These are phyloP conservation scores for Arnoldichthys spilopterus DNA, from an alignment of 2,797 vertebrate species.

Conservation along the genomic window DNA sequence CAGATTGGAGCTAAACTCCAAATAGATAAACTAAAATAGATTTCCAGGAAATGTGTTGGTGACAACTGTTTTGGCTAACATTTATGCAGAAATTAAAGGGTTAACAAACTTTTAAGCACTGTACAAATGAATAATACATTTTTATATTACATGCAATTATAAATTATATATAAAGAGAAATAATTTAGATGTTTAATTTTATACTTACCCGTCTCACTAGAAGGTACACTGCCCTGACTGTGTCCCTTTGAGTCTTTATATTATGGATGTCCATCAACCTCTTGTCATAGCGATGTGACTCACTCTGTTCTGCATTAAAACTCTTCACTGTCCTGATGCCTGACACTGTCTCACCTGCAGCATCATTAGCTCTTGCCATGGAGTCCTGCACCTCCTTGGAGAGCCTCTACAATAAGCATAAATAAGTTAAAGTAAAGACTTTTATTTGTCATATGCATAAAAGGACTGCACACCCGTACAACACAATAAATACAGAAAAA, in stretches of 20 bases:
- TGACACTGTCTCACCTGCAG: constrained; percentile 78
- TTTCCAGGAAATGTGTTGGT: too few species aligned
- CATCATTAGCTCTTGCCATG: constrained; percentile 74
- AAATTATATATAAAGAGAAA: too few species aligned
- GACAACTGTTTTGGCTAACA: too few species aligned
- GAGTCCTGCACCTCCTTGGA: constrained; percentile 77
- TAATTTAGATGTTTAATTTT: not conserved
- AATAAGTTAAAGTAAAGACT: not conserved
- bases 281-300: constrained; percentile 73
- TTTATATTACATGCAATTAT: too few species aligned
- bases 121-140: too few species aligned
- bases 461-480: too few species aligned
- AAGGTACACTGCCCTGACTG: constrained; percentile 65
- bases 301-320: constrained; percentile 76
- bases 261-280: constrained; percentile 70
- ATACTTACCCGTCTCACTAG: constrained; percentile 75
- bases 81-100: too few species aligned
- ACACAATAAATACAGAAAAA: too few species aligned
- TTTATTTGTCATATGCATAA: too few species aligned
- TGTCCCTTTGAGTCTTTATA: constrained; percentile 70
- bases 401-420: constrained; percentile 68
- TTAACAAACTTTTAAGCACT: too few species aligned
- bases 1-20: too few species aligned
- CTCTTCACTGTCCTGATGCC: constrained; percentile 79
- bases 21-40: too few species aligned